A percentile compares a stretch with the other conserved stretches of the same genome.
Evolutionary conservation across 2,113 vertebrate genomes (phyloP).

Genomic region (Syngnathus typhle): DNA sequence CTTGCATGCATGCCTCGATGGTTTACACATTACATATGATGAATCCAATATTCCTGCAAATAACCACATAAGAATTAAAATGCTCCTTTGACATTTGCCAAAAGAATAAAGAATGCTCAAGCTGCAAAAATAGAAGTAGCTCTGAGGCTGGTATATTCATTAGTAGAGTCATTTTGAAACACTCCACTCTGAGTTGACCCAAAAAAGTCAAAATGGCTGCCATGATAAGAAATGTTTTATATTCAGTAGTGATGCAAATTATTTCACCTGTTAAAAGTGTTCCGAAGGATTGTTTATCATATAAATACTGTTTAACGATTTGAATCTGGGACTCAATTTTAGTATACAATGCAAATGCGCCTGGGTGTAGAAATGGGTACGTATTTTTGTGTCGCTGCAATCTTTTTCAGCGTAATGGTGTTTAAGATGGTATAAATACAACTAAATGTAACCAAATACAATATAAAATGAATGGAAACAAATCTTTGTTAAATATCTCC

Average conservation of each 20-base stretch:
- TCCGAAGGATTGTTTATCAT: no score
- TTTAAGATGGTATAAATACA: no score
- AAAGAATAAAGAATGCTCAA: not conserved
- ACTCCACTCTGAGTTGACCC: constrained; percentile 6
- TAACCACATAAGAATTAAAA: not conserved
- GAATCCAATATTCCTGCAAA: constrained; percentile 8
- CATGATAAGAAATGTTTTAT: not conserved
- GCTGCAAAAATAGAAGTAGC: not conserved
- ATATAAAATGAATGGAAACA: no score
- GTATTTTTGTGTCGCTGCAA: no score
- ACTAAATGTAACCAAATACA: no score
- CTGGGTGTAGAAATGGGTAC: no score
- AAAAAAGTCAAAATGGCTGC: constrained; percentile 1
- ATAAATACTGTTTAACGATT: not conserved
- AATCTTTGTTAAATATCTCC: no score
- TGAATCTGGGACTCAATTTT: not conserved
- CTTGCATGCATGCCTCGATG: not conserved
- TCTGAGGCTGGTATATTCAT: not conserved
- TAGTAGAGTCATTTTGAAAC: not conserved
- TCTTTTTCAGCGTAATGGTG: no score
- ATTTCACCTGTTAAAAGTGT: no score
- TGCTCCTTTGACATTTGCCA: not conserved
- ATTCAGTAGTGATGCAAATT: not conserved
- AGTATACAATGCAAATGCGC: no score
- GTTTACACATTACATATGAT: constrained; percentile 2